Percentiles rank a stretch among this genome's conserved stretches.
Conservation (phyloP, 2,888 invertebrate genomes). For the Drosophila greeni region DNA sequence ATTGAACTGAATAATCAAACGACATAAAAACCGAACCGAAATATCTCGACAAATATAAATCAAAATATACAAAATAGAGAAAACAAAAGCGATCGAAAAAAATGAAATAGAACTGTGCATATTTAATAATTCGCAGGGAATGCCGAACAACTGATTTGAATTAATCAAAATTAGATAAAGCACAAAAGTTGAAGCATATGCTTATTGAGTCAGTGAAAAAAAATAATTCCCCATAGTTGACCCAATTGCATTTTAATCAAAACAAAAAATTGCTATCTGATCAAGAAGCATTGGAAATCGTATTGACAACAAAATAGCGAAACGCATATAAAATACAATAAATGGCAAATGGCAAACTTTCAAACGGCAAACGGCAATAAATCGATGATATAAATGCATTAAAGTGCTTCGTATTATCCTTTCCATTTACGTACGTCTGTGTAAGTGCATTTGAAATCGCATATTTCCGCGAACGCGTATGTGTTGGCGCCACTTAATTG, state of each 20-base stretch:
- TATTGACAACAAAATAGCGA: conserved; percentile 33
- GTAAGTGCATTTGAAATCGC: not conserved
- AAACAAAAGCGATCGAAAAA: conserved; percentile 1
- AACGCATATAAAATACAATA: conserved; percentile 33
- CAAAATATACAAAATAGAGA: conserved; percentile 30
- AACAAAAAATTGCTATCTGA: conserved; percentile 20
- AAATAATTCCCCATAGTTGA: conserved; percentile 14
- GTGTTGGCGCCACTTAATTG: conserved; percentile 41
- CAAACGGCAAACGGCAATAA: conserved; percentile 55
- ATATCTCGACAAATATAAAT: conserved; percentile 17
- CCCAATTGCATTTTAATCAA: conserved; percentile 33
- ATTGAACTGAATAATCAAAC: conserved; percentile 7
- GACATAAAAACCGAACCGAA: conserved; percentile 10
- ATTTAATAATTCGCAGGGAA: conserved; percentile 4
- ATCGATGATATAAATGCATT: conserved; percentile 56
- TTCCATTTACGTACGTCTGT: not conserved
- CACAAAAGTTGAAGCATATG: conserved; percentile 17
- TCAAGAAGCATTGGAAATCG: conserved; percentile 14
- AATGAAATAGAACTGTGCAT: conserved; percentile 19
- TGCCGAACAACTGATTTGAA: conserved; percentile 13
- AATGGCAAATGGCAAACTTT: conserved; percentile 35
- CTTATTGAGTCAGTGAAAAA: conserved; percentile 9
- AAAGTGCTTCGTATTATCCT: conserved; percentile 24
- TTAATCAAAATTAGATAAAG: conserved; percentile 30
- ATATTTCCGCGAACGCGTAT: conserved; percentile 10